Conservation (phyloP, 2,888 invertebrate species). For the Andrena fulva region DNA sequence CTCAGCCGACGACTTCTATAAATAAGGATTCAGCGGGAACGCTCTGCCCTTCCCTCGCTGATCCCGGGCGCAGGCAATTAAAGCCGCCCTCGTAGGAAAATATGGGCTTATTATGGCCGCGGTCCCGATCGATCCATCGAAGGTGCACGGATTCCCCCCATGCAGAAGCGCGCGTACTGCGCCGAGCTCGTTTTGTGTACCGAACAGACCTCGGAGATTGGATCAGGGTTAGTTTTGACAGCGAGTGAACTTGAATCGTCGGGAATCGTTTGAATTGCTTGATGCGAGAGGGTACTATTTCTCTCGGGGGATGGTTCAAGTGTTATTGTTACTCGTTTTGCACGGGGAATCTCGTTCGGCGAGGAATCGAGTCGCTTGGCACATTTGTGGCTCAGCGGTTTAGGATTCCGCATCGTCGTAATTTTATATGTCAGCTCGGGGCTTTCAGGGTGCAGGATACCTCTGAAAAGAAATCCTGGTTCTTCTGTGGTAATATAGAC, state of each 20-base stretch:
- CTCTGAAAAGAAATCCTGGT: too few relatives aligned
- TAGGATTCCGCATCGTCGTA: too few relatives aligned
- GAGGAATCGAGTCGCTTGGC: not conserved
- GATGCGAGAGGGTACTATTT: not conserved
- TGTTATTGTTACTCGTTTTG: not conserved
- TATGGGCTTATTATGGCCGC: constrained; percentile 55
- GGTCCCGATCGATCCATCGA: not conserved
- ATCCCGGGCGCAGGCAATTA: constrained; percentile 34
- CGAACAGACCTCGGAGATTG: not conserved
- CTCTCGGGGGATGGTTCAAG: not conserved
- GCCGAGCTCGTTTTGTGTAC: constrained; percentile 1
- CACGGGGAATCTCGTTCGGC: not conserved
- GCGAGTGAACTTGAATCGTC: not conserved
- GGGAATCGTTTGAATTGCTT: not conserved
- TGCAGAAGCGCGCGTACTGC: not conserved
- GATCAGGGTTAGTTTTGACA: not conserved
- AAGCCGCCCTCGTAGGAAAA: constrained; percentile 31
- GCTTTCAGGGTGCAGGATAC: too few relatives aligned
- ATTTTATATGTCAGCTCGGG: too few relatives aligned
- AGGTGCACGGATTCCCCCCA: not conserved
- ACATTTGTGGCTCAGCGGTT: not conserved
- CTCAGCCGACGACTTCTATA: constrained; percentile 45
- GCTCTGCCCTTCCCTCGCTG: constrained; percentile 8
- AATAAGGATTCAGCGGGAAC: constrained; percentile 49
- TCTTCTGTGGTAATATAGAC: too few relatives aligned